A percentile compares a stretch with the other conserved stretches of the same genome.
phyloP scores from a whole-genome alignment of 1,140 invertebrate species.

The Papilio dardanus region DNA sequence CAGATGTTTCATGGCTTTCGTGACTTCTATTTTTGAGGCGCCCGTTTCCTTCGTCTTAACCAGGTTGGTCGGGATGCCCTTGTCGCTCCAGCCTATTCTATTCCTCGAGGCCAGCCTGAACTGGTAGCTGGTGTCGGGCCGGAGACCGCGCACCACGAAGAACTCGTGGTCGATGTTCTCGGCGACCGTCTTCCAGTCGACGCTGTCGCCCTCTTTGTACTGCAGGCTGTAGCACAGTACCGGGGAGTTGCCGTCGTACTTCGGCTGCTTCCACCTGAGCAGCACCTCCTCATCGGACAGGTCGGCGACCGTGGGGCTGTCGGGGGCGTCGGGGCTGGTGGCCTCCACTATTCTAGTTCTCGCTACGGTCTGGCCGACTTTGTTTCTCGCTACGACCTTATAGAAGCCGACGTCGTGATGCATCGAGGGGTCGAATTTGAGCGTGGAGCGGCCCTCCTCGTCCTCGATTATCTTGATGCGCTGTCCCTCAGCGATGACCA shows the following conservation, averaged over 20 bases:
- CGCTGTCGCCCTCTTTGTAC: conserved; percentile 88
- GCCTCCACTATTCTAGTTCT: conserved; percentile 89
- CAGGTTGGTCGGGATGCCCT: conserved; percentile 88
- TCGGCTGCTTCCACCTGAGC: conserved; percentile 94
- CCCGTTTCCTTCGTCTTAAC: conserved; percentile 87
- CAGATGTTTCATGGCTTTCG: conserved; percentile 91
- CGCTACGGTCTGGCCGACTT: conserved; percentile 89
- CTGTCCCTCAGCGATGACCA: conserved; percentile 91
- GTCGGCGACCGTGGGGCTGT: conserved; percentile 92
- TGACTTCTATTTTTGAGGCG: conserved; percentile 87
- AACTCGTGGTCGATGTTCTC: conserved; percentile 97
- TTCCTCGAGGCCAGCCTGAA: conserved; percentile 95
- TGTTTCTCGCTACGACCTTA: conserved; percentile 96
- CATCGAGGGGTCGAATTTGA: conserved; percentile 89
- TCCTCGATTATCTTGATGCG: conserved; percentile 90
- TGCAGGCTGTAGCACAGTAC: conserved; percentile 94
- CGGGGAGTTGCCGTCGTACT: conserved; percentile 91
- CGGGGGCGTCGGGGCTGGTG: conserved; percentile 90
- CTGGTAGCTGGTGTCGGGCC: conserved; percentile 91
- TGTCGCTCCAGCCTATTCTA: conserved; percentile 95
- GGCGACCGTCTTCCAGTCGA: conserved; percentile 93
- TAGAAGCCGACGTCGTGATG: conserved; percentile 95
- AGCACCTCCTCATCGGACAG: conserved; percentile 93
- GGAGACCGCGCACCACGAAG: conserved; percentile 90
- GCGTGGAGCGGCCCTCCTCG: conserved; percentile 89